phyloP scores from a whole-genome alignment of 2,888 invertebrate genomes.

The Dyspetes luteomarginatus region DNA sequence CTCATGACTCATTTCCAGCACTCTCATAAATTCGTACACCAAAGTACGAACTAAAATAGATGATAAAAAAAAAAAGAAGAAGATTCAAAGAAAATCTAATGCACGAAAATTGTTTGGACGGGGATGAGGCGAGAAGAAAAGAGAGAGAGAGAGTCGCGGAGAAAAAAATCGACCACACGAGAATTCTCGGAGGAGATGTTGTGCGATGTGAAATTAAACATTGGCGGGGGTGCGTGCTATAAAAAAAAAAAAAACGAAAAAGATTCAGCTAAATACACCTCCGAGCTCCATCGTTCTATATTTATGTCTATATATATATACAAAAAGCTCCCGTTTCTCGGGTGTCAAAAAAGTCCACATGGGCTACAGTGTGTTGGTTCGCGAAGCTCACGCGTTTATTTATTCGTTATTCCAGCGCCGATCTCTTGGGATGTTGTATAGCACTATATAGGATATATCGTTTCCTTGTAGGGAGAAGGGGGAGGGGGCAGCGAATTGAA shows the following conservation, averaged over 20 bases:
- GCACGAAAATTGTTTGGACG: slow-evolving; percentile 17
- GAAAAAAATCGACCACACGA: slow-evolving; percentile 25
- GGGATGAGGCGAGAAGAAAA: not conserved
- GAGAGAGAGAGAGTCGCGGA: no score
- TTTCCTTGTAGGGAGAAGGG: slow-evolving; percentile 15
- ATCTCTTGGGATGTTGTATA: not conserved
- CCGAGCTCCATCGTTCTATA: not conserved
- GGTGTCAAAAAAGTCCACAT: slow-evolving; percentile 51
- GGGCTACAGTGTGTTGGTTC: slow-evolving; percentile 15
- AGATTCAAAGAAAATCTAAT: slow-evolving; percentile 39
- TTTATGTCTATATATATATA: slow-evolving; percentile 12
- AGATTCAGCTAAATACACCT: slow-evolving; percentile 17
- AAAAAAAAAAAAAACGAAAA: slow-evolving; percentile 19
- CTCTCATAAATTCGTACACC: slow-evolving; percentile 48
- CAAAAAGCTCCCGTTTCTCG: slow-evolving; percentile 12
- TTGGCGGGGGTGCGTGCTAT: slow-evolving; percentile 43
- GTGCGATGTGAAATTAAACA: slow-evolving; percentile 55
- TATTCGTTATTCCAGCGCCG: slow-evolving; percentile 42
- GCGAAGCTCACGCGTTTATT: slow-evolving; percentile 49
- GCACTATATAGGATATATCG: not conserved
- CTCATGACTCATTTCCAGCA: slow-evolving; percentile 21
- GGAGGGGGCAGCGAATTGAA: not conserved
- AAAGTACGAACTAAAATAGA: slow-evolving; percentile 37
- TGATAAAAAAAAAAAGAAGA: not conserved
- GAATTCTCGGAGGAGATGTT: slow-evolving; percentile 11